phyloP scores from a whole-genome alignment of 2,888 invertebrate genomes.

The Caenorhabditis virilis region DNA sequence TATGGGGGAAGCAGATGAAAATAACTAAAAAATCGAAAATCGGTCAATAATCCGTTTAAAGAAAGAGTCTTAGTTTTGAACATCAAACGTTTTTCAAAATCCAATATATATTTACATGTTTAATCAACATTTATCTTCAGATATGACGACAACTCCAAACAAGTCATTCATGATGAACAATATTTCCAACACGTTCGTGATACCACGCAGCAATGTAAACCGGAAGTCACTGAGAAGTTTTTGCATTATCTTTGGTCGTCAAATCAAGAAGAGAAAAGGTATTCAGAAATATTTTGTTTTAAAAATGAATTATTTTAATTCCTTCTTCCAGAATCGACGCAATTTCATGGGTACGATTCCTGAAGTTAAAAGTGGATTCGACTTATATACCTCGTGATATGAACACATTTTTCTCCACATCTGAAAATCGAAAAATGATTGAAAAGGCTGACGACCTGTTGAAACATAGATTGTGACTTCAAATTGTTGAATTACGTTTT shows the following conservation, averaged over 20 bases:
- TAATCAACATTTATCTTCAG: constrained; percentile 1
- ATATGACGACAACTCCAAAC: constrained; percentile 2
- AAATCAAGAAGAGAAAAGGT: constrained; percentile 1
- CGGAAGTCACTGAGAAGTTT: constrained; percentile 1
- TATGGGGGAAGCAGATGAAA: too few relatives aligned
- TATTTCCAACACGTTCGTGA: constrained; percentile 21
- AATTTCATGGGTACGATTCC: constrained; percentile 6
- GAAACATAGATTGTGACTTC: constrained; percentile 5
- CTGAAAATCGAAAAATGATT: constrained; percentile 6
- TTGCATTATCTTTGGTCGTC: constrained; percentile 2
- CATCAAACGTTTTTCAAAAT: too few relatives aligned
- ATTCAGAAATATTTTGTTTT: neutral
- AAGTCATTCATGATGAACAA: constrained; percentile 4
- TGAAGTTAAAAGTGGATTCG: neutral
- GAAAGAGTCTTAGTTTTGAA: too few relatives aligned
- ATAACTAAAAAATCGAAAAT: too few relatives aligned
- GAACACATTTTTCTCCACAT: constrained; percentile 13
- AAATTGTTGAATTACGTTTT: neutral
- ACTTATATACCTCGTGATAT: constrained; percentile 8
- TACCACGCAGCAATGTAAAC: neutral
- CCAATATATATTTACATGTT: too few relatives aligned
- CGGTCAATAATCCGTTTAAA: too few relatives aligned
- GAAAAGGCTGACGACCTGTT: constrained; percentile 11
- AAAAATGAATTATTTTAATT: neutral
- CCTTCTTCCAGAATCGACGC: constrained; percentile 28